phyloP scores from a whole-genome alignment of 2,797 vertebrate species.

The Todus mexicanus region DNA sequence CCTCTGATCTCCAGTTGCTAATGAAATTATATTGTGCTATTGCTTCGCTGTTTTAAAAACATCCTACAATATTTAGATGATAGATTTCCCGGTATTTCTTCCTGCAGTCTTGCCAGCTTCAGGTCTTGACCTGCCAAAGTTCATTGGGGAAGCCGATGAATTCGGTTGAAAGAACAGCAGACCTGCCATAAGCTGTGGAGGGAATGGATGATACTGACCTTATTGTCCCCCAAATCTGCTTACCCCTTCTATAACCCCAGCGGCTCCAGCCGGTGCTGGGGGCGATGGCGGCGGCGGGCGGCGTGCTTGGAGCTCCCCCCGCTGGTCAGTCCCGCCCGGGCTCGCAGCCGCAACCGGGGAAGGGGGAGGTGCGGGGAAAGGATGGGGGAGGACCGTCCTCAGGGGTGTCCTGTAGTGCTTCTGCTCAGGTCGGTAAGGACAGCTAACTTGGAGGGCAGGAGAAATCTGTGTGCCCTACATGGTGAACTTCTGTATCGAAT shows the following conservation, averaged over 20 bases:
- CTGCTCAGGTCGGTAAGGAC: fast-evolving
- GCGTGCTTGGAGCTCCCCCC: conserved; percentile 42
- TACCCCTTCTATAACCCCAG: fast-evolving
- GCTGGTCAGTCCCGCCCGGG: not conserved
- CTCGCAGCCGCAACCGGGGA: not conserved
- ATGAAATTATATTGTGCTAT: not conserved
- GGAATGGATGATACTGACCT: fast-evolving
- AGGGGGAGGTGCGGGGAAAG: too few species aligned
- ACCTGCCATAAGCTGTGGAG: fast-evolving
- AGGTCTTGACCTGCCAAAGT: not conserved
- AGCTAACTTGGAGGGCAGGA: fast-evolving
- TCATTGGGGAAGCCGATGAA: not conserved
- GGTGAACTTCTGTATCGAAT: fast-evolving
- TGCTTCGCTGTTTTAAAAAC: not conserved
- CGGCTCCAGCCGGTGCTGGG: not conserved
- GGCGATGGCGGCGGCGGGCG: not conserved
- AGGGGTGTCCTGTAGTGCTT: fast-evolving
- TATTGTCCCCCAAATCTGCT: fast-evolving
- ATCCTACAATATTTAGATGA: not conserved
- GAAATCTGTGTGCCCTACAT: fast-evolving
- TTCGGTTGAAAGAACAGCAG: not conserved
- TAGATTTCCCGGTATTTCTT: not conserved
- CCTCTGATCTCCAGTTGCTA: not conserved
- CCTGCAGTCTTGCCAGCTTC: not conserved
- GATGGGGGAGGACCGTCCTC: not conserved